Conservation (phyloP, 2,113 vertebrate species). For the Syngnathus typhle region DNA sequence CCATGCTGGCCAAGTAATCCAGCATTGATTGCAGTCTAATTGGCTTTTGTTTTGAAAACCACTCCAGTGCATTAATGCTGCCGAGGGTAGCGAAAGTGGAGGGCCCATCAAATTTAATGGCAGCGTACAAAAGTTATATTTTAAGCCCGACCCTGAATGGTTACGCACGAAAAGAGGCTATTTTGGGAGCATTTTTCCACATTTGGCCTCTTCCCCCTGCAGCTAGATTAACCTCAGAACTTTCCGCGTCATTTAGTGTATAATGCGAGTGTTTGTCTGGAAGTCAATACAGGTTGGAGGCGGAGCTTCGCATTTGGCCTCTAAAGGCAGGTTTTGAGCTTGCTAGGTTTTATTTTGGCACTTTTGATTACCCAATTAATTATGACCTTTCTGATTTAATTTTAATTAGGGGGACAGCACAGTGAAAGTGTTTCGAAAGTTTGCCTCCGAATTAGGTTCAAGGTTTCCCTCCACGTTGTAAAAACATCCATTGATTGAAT, state of each 20-base stretch:
- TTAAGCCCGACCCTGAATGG: constrained; percentile 49
- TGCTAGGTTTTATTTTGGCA: neutral
- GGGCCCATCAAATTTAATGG: constrained; percentile 19
- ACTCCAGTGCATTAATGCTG: constrained; percentile 14
- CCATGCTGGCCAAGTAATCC: neutral
- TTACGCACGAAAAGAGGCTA: constrained; percentile 63
- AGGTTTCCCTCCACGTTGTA: neutral
- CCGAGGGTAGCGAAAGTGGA: constrained; percentile 14
- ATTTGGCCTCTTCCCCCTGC: constrained; percentile 63
- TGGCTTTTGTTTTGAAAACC: constrained; percentile 15
- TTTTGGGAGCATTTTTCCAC: constrained; percentile 74
- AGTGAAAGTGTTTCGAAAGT: neutral
- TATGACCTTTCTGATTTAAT: neutral
- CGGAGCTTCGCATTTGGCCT: constrained; percentile 18
- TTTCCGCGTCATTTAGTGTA: constrained; percentile 75
- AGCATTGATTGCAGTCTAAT: neutral
- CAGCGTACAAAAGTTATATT: constrained; percentile 36
- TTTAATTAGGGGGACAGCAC: too few relatives aligned
- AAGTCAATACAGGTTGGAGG: constrained; percentile 25
- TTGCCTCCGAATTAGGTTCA: neutral
- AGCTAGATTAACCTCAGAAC: constrained; percentile 61
- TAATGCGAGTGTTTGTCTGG: constrained; percentile 66
- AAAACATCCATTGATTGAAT: neutral
- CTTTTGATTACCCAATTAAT: neutral
- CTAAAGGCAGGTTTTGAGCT: neutral